Evolutionary conservation across 2,113 vertebrate species (phyloP), one percentile per base, ranked within the genome.

Genomic region (Elachura formosa): DNA sequence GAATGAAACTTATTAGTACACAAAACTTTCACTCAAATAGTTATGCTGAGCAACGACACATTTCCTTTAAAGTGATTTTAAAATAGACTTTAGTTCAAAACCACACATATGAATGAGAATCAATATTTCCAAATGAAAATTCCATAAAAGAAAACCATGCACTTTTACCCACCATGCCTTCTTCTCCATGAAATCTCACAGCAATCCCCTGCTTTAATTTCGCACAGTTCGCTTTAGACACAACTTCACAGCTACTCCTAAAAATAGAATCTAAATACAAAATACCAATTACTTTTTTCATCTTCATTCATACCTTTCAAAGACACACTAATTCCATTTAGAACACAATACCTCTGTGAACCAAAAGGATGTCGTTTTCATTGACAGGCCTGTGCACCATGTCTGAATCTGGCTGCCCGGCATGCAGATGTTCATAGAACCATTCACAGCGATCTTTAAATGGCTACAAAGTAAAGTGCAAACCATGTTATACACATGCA

Each of bases 381-480:
- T 98, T 99, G 97, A 99, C 99, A 23, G 99, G 99, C 34, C 99
- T 98, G 94, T 99, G 99, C 41, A 99, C 99, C 99, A 99, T 99
- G 96, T 99, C 99, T 0, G 99, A 99, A 96, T 99, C 99, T 4
- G 98, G 98, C 90, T 99, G 99, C 75, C 99, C 98, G 0, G 98
- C 98, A 80, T 99, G 98, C 91, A 99, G 98, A 93, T 99, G 99
- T 96, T 99, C 99, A 86, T 99, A 99, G 97, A 99, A 99, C 99
- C 99, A 99, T 91, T 99, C 99, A 77, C 99, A 99, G 49, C 99
- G 98, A 97, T 99, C 99, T 96, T 99, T 99, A 97, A 99, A 99
- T 9, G 99, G 98, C 99, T 99, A 87, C 49, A 92, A 92, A 88
- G 92, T 74, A 96, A 88, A 62, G 83, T 16, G 46, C 15, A 93